Conservation (phyloP, 2,797 vertebrate species). For the Fistularia tabacaria region DNA sequence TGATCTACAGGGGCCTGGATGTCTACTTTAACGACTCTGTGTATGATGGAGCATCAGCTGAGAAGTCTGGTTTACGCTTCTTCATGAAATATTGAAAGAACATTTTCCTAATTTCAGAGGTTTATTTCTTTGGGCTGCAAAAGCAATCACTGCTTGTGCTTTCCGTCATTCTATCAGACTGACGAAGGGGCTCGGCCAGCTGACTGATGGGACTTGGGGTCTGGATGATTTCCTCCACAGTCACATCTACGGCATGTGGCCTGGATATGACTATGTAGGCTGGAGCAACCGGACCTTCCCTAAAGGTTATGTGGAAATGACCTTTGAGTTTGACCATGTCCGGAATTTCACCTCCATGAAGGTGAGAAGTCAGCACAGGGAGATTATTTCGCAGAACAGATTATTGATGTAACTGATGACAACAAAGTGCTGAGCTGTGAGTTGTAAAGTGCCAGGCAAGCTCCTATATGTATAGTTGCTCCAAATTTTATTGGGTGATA, state of each 20-base stretch:
- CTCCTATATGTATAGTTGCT: slow-evolving; percentile 1
- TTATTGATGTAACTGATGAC: background rate
- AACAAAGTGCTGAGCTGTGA: slow-evolving; percentile 14
- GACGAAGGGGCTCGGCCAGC: slow-evolving; percentile 90
- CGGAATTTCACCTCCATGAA: slow-evolving; percentile 97
- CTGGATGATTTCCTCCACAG: slow-evolving; percentile 93
- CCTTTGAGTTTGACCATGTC: slow-evolving; percentile 91
- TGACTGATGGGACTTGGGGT: slow-evolving; percentile 91
- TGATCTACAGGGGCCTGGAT: slow-evolving; percentile 79
- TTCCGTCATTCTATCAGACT: slow-evolving; percentile 67
- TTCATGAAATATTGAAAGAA: background rate
- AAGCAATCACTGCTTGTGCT: background rate
- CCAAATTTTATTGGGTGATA: slow-evolving; percentile 15
- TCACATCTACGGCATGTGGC: slow-evolving; percentile 88
- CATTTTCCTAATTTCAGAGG: background rate
- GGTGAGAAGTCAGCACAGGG: slow-evolving; percentile 63
- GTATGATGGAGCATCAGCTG: slow-evolving; percentile 85
- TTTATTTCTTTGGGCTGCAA: background rate
- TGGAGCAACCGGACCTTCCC: slow-evolving; percentile 89
- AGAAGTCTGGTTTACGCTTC: slow-evolving; percentile 76
- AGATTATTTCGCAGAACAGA: background rate
- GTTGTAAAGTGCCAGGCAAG: background rate
- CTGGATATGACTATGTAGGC: slow-evolving; percentile 93
- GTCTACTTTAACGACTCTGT: slow-evolving; percentile 93
- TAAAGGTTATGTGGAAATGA: slow-evolving; percentile 86